phyloP scores from a whole-genome alignment of 35 echinoderm and acorn worm genomes.

The Lytechinus pictus region DNA sequence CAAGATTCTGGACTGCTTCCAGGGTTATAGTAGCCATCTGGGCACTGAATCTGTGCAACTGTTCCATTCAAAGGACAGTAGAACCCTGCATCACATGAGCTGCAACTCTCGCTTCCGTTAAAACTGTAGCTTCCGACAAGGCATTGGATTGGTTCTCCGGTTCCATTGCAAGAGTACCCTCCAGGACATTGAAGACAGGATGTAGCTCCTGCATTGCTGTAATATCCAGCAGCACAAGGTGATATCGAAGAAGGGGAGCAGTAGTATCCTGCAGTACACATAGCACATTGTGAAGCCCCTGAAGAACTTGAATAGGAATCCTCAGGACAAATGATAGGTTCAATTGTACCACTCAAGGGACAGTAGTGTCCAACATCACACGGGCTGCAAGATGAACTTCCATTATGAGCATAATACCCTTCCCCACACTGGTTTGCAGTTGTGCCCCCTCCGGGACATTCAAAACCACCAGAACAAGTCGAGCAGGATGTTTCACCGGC shows the following conservation, averaged over 20 bases:
- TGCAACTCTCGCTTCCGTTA: slow-evolving; percentile 61
- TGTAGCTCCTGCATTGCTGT: slow-evolving; percentile 75
- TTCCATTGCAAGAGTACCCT: slow-evolving; percentile 70
- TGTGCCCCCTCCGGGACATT: slow-evolving; percentile 41
- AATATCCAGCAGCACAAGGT: slow-evolving; percentile 76
- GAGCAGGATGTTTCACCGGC: slow-evolving; percentile 49
- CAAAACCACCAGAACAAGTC: slow-evolving; percentile 67
- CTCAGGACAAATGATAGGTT: slow-evolving; percentile 53
- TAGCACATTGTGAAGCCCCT: slow-evolving; percentile 53
- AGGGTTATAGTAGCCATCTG: slow-evolving; percentile 62
- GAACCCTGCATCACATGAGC: slow-evolving; percentile 70
- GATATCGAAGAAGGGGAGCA: slow-evolving; percentile 65
- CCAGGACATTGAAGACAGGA: slow-evolving; percentile 72
- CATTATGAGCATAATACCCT: slow-evolving; percentile 78
- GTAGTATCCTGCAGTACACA: slow-evolving; percentile 71
- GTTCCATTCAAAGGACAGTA: slow-evolving; percentile 76
- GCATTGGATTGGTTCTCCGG: slow-evolving; percentile 45
- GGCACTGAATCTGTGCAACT: slow-evolving; percentile 68
- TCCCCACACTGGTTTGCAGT: slow-evolving; percentile 36
- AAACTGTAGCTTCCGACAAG: slow-evolving; percentile 36
- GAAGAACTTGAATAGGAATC: slow-evolving; percentile 51
- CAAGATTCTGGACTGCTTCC: slow-evolving; percentile 52
- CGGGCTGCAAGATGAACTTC: slow-evolving; percentile 44
- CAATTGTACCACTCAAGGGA: slow-evolving; percentile 55
- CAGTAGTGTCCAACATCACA: slow-evolving; percentile 77